These are phyloP conservation scores for Cyprinella venusta DNA, from an alignment of 2,797 vertebrate genomes.

Conservation along the genomic window DNA sequence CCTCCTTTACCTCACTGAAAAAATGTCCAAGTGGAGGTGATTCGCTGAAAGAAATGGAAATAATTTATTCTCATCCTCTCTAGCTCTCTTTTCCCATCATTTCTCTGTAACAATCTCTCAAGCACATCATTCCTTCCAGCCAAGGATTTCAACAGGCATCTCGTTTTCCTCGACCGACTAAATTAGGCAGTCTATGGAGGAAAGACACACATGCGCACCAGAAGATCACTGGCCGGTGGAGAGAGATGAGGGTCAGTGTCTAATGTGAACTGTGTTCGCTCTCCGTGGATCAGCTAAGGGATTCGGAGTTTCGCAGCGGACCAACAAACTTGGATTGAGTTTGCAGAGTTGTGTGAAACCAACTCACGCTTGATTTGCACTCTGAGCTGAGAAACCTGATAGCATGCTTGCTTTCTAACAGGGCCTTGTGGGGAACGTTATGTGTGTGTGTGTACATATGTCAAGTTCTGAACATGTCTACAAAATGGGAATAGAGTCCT, in stretches of 20 bases:
- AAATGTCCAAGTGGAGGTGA: slow-evolving; percentile 47
- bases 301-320: slow-evolving; percentile 8
- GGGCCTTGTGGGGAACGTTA: slow-evolving; percentile 27
- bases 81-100: slow-evolving; percentile 40
- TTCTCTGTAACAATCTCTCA: slow-evolving; percentile 24
- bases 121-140: slow-evolving; percentile 36
- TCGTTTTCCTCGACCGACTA: slow-evolving; percentile 17
- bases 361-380: slow-evolving; percentile 14
- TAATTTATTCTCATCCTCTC: slow-evolving; percentile 50
- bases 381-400: slow-evolving; percentile 37
- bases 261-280: slow-evolving; percentile 6
- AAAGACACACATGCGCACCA: slow-evolving; percentile 36
- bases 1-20: slow-evolving; percentile 25
- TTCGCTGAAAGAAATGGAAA: slow-evolving; percentile 47
- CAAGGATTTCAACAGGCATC: slow-evolving; percentile 35
- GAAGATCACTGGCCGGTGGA: slow-evolving; percentile 7
- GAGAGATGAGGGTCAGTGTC: slow-evolving; percentile 10
- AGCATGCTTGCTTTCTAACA: slow-evolving; percentile 28
- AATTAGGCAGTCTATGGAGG: slow-evolving; percentile 37
- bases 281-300: neutral
- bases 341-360: slow-evolving; percentile 19
- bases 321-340: neutral
- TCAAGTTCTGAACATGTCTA: slow-evolving; percentile 38
- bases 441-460: neutral
- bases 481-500: slow-evolving; percentile 41